Percentiles rank a stretch among this genome's conserved stretches.
Conservation (phyloP, 2,888 invertebrate genomes). For the Willowsia nigromaculata region DNA sequence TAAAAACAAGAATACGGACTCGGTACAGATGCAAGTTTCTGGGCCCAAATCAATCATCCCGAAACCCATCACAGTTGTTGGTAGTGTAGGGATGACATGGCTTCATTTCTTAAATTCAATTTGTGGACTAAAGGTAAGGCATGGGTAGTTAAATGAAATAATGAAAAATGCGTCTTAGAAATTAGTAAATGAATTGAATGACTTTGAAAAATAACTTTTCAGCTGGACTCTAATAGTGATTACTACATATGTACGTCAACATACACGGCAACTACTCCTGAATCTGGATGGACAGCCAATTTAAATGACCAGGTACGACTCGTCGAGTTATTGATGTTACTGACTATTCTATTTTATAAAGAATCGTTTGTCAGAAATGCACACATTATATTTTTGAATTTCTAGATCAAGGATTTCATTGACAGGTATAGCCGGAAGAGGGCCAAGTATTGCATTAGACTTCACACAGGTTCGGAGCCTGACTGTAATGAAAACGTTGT, state of each 20-base stretch:
- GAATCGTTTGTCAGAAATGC: too few species aligned
- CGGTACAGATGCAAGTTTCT: not conserved
- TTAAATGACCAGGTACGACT: not conserved
- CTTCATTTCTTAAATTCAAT: not conserved
- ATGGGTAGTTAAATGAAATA: not conserved
- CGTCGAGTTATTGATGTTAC: not conserved
- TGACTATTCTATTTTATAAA: not conserved
- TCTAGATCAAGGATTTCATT: not conserved
- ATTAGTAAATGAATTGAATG: not conserved
- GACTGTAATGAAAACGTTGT: too few species aligned
- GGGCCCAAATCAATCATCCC: not conserved
- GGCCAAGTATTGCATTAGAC: not conserved
- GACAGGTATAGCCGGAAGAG: not conserved
- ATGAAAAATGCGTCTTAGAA: not conserved
- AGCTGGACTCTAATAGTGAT: not conserved
- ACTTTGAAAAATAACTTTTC: not conserved
- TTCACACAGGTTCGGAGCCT: not conserved
- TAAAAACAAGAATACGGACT: not conserved
- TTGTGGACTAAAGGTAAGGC: not conserved
- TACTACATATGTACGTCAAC: not conserved
- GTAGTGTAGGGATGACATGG: not conserved
- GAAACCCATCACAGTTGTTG: not conserved
- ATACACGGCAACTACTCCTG: not conserved
- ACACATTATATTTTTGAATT: too few species aligned
- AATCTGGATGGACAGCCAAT: not conserved